Base-by-base conservation (phyloP, 2,888 invertebrate genomes). In the Caenorhabditis doughertyi region DNA sequence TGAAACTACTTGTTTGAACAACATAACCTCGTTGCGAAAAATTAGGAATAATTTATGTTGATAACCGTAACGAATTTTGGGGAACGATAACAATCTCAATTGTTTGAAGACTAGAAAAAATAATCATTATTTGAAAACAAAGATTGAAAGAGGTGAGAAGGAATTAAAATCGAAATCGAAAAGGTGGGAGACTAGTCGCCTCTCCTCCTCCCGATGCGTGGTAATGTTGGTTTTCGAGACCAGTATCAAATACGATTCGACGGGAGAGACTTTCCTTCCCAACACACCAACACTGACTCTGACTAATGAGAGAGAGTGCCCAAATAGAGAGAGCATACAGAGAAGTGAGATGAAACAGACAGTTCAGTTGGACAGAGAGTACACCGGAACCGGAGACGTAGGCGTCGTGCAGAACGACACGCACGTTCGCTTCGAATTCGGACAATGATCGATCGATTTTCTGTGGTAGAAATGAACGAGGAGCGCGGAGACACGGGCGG, bases 181-280 rank as follows among this genome's bases (percentile, higher is more conserved):
- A 70, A 77, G 77, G 67, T 68, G 67, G 53, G 44, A 60, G 62
- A 62, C 42, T 68, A 47, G 13, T 49, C 65, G 51, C 64, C 44
- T 53, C 42, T 58, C 35, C 23, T 53, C 32, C 39, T 42, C 27
- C 16, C 64, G 64, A 64, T 70, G 71, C 60, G 62, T 72, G 68
- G 76, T 76, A 76, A 76, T 76, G 76, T 76, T 76, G 76, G 76
- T 76, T 76, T 76, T 76, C 76, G 76, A 76, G 76, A 76, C 76
- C 76, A 76, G 76, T 76, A 76, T 76, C 76, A 76, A 76, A 76
- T 76, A 76, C 76, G 76, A 76, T 68, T 76, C 67, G 74, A 44
- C 53, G 55, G 56, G 67, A n/a, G 44, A 47, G 56, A 7, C 32
- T 9, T 9, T 32, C 32, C 32, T 32, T 32, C 49, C 58, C 60